phyloP scores from a whole-genome alignment of 1,140 invertebrate genomes.

The Drosophila ambigua region DNA sequence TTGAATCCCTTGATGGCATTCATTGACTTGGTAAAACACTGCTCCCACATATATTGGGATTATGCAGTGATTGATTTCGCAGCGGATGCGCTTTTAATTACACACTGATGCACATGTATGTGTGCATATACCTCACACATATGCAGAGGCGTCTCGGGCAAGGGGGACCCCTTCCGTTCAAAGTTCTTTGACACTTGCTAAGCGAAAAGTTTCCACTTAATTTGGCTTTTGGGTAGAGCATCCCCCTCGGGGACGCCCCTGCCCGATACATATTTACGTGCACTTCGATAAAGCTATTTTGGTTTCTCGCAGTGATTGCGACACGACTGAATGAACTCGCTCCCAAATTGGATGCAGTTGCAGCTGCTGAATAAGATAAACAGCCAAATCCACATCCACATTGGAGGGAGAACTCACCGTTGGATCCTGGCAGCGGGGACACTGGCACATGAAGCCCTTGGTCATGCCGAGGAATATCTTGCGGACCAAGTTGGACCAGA shows the following conservation, averaged over 20 bases:
- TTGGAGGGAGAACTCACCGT: constrained; percentile 84
- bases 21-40: not conserved
- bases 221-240: too few species aligned
- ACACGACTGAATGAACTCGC: constrained; percentile 20
- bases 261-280: constrained; percentile 10
- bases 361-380: not conserved
- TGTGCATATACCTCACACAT: too few species aligned
- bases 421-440: constrained; percentile 89
- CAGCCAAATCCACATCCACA: not conserved
- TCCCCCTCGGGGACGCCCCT: constrained; percentile 8
- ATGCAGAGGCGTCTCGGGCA: too few species aligned
- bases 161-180: too few species aligned
- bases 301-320: constrained; percentile 31
- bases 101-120: too few species aligned
- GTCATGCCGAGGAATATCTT: constrained; percentile 88
- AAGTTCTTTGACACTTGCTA: not conserved
- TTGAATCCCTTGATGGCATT: too few species aligned
- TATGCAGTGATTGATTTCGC: too few species aligned
- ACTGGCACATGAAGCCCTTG: constrained; percentile 91
- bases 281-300: constrained; percentile 44
- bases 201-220: too few species aligned
- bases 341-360: constrained; percentile 12
- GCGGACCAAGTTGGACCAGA: constrained; percentile 89
- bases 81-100: too few species aligned
- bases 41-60: not conserved